Evolutionary conservation across 2,888 invertebrate genomes (phyloP).

Genomic region (Epirrhoe alternata): DNA sequence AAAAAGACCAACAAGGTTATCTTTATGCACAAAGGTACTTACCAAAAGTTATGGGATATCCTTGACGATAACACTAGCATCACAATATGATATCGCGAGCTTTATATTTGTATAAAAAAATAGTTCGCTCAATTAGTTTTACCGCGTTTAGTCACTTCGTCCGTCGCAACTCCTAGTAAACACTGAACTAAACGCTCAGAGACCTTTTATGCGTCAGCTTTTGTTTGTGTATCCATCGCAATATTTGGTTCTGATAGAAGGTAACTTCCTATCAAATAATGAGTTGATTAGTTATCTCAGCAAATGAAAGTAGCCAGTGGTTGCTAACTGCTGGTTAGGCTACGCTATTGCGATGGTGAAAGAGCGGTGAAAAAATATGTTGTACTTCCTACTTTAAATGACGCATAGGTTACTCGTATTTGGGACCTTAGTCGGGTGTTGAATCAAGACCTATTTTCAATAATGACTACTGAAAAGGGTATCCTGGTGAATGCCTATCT

Average conservation of each 20-base stretch:
- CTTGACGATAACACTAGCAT: not conserved
- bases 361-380: too few relatives aligned
- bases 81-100: not conserved
- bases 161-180: slow-evolving; percentile 19
- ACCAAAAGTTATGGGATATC: not conserved
- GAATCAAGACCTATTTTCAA: too few relatives aligned
- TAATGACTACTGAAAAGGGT: too few relatives aligned
- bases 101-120: not conserved
- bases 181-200: slow-evolving; percentile 29
- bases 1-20: too few relatives aligned
- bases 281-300: not conserved
- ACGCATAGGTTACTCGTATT: too few relatives aligned
- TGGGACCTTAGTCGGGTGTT: too few relatives aligned
- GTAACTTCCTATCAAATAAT: not conserved
- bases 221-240: not conserved
- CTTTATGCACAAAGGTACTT: not conserved
- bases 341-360: too few relatives aligned
- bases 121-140: not conserved
- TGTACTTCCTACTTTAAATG: too few relatives aligned
- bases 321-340: too few relatives aligned
- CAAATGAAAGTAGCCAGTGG: too few relatives aligned
- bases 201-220: not conserved
- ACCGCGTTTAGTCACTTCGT: slow-evolving; percentile 19
- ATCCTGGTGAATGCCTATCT: too few relatives aligned
- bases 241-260: not conserved